A percentile compares a stretch with the other conserved stretches of the same genome.
Evolutionary conservation across 92 coral and sea anemone species (phyloP).

Genomic region (Parazoanthus swiftii): DNA sequence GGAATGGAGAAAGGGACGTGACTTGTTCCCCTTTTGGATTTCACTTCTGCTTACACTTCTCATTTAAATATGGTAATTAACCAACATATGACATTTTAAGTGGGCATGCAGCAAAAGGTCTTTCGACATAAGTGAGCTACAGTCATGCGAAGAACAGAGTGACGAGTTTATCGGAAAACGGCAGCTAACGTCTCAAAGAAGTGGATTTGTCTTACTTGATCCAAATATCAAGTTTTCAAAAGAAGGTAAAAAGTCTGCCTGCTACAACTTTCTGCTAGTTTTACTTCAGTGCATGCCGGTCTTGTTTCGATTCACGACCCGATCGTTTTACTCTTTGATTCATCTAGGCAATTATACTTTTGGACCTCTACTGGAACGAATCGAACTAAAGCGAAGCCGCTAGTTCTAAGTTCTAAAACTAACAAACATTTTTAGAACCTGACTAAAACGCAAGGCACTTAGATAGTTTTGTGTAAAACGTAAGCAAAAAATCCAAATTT

Average conservation of each 20-base stretch:
- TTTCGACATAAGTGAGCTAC: not conserved
- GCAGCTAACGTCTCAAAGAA: not conserved
- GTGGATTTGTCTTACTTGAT: not conserved
- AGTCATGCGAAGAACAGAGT: not conserved
- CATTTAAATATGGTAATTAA: conserved; percentile 41
- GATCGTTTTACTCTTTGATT: no score
- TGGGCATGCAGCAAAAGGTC: not conserved
- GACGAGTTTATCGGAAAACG: not conserved
- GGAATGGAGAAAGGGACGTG: not conserved
- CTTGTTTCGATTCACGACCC: no score
- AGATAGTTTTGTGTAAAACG: not conserved
- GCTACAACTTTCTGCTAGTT: not conserved
- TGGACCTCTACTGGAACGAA: not conserved
- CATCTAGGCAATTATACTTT: not conserved
- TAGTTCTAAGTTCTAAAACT: not conserved
- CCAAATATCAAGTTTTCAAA: not conserved
- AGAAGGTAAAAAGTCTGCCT: not conserved
- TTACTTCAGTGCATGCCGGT: no score
- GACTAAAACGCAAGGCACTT: not conserved
- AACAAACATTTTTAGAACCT: not conserved
- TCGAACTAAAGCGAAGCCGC: not conserved
- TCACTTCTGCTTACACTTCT: conserved; percentile 25
- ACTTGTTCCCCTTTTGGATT: not conserved
- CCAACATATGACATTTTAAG: conserved; percentile 13
- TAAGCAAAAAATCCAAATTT: not conserved